Base-by-base conservation (phyloP, 2,888 invertebrate species). In the Lycaena phlaeas region DNA sequence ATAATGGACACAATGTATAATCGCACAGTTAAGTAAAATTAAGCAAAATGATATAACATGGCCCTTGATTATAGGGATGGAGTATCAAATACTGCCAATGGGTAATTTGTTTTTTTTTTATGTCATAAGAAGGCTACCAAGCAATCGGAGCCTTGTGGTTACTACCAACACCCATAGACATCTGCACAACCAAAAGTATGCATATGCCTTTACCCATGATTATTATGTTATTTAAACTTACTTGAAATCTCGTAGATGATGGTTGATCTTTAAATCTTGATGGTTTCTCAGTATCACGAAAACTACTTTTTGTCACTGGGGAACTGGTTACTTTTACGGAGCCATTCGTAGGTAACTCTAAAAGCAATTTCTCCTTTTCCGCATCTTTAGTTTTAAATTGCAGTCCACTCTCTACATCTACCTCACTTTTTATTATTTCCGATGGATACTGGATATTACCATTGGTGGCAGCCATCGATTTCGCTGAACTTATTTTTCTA, bases 161-260 rank as follows among this genome's bases (percentile, higher is more conserved):
- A n/a, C n/a, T n/a, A n/a, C n/a, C n/a, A n/a, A n/a, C n/a, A n/a
- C n/a, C n/a, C n/a, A n/a, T n/a, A n/a, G n/a, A n/a, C n/a, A n/a
- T n/a, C n/a, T n/a, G n/a, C n/a, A n/a, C n/a, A n/a, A n/a, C n/a
- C n/a, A n/a, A n/a, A n/a, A n/a, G n/a, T n/a, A n/a, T n/a, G n/a
- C n/a, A n/a, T n/a, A n/a, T n/a, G n/a, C n/a, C n/a, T n/a, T n/a
- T n/a, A n/a, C n/a, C n/a, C n/a, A n/a, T n/a, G n/a, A n/a, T n/a
- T n/a, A n/a, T n/a, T n/a, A n/a, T n/a, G n/a, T n/a, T n/a, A n/a
- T n/a, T n/a, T n/a, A 15, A 25, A 31, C 30, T 43, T 47, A 88
- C 88, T 79, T 88, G 88, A 60, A 89, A 89, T 45, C 88, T 82
- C 5, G 88, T 88, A 18, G 87, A 84, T 14, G 88, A 87, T 2